Conservation (phyloP, 1,140 invertebrate genomes). For the Heliconius congener region DNA sequence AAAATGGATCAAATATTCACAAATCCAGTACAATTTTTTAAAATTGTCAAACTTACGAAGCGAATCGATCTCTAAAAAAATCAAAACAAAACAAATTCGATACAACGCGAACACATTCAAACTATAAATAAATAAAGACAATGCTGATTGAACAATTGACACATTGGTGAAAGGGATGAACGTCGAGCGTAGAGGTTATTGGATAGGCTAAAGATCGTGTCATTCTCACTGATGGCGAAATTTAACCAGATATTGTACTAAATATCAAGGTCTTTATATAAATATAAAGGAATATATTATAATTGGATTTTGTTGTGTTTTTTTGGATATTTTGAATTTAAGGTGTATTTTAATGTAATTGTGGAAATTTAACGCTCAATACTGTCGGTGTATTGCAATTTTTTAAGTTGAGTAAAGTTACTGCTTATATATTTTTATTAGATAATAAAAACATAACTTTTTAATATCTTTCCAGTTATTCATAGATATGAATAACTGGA, state of each 20-base stretch:
- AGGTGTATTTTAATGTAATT: neutral
- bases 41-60: neutral
- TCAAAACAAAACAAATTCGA: neutral
- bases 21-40: neutral
- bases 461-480: no score
- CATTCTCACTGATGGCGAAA: conserved; percentile 73
- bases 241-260: conserved; percentile 35
- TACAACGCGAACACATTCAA: neutral
- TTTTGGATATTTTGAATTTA: neutral
- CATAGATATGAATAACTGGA: no score
- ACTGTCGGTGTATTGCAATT: no score
- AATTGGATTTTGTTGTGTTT: neutral
- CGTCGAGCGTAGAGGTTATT: conserved; percentile 40
- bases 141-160: conserved; percentile 35
- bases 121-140: conserved; percentile 25
- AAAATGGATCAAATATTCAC: neutral
- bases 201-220: conserved; percentile 70
- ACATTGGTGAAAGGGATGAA: conserved; percentile 73
- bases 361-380: no score
- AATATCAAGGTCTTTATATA: conserved; percentile 40
- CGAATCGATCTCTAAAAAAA: neutral
- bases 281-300: neutral
- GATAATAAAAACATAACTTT: no score
- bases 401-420: no score
- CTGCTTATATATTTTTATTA: no score